Base-by-base conservation (phyloP, 2,113 vertebrate genomes). In the Chlorodrepanis virens region DNA sequence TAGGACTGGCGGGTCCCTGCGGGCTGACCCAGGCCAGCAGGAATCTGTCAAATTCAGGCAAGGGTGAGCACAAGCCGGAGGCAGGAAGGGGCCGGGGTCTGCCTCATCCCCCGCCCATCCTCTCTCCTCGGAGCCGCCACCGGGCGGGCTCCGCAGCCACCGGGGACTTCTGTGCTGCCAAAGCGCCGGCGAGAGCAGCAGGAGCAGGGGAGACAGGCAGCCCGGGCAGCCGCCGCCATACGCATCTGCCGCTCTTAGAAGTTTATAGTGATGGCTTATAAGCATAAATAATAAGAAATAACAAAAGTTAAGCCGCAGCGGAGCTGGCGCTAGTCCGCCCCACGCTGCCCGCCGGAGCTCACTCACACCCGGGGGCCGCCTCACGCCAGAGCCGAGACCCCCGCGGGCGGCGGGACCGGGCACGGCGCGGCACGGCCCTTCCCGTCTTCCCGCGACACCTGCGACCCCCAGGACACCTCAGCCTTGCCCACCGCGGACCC, bases 1-100 rank as follows among this genome's bases (percentile, higher is more conserved):
- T 49, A 14, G 27, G 23, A 3, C 29, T 11, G 6, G 9, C 4
- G 10, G 44, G 35, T 24, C 59, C 8, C 27, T 1, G 35, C 8
- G 13, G 67, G 23, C 54, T 4, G 69, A 40, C 42, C 39, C 74
- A 3, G 37, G 17, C 49, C 75, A 23, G 69, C 40, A 20, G 14
- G 10, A 64, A 17, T 11, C n/a, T 20, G 35, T 14, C 29, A 23
- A 4, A 31, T 7, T 10, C 33, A 8, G 39, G 12, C 0, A 12
- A 19, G 37, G 28, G 12, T 1, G 45, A 20, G 29, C 47, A 17
- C n/a, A 18, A 3, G 3, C 0, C 14, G 5, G 11, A 29, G 63
- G 5, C 47, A 20, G 25, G 35, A 49, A 45, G 35, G n/a, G 24
- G 39, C 49, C 31, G 53, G 42, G 22, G 18, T 9, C 47, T 9